These are phyloP conservation scores for Coelopa frigida DNA, from an alignment of 1,140 invertebrate species.

Conservation along the genomic window DNA sequence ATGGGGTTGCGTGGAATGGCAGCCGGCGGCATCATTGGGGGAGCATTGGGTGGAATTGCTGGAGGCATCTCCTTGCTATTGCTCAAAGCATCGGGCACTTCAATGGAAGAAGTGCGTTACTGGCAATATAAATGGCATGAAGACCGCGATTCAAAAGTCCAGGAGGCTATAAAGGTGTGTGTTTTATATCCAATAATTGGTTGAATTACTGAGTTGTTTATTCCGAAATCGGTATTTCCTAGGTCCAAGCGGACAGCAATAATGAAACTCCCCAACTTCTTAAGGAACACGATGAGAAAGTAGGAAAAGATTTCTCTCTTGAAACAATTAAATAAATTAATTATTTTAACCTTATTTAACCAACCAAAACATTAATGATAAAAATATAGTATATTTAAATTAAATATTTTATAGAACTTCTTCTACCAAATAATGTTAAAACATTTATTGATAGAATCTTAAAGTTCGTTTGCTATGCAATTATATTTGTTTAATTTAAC, in stretches of 20 bases:
- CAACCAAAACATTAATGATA: not conserved
- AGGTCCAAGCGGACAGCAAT: slow-evolving; percentile 15
- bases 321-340: slow-evolving; percentile 28
- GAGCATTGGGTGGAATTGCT: slow-evolving; percentile 47
- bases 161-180: slow-evolving; percentile 30
- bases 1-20: slow-evolving; percentile 57
- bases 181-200: not conserved
- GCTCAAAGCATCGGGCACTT: slow-evolving; percentile 47
- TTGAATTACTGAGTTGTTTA: not conserved
- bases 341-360: slow-evolving; percentile 27
- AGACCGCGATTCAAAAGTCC: slow-evolving; percentile 30
- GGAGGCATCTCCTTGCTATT: slow-evolving; percentile 46
- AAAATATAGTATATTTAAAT: not conserved
- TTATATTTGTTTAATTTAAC: not conserved
- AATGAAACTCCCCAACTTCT: slow-evolving; percentile 21
- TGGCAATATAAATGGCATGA: slow-evolving; percentile 49
- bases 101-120: slow-evolving; percentile 50
- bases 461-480: too few relatives aligned
- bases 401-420: not conserved
- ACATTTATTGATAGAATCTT: too few relatives aligned
- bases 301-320: slow-evolving; percentile 24
- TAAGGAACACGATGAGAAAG: slow-evolving; percentile 25
- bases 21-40: slow-evolving; percentile 54
- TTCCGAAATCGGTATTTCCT: too few relatives aligned
- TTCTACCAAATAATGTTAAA: too few relatives aligned